Percentiles rank a stretch among this genome's conserved stretches.
phyloP scores from a whole-genome alignment of 2,797 vertebrate genomes.

The Buphagus erythrorhynchus region DNA sequence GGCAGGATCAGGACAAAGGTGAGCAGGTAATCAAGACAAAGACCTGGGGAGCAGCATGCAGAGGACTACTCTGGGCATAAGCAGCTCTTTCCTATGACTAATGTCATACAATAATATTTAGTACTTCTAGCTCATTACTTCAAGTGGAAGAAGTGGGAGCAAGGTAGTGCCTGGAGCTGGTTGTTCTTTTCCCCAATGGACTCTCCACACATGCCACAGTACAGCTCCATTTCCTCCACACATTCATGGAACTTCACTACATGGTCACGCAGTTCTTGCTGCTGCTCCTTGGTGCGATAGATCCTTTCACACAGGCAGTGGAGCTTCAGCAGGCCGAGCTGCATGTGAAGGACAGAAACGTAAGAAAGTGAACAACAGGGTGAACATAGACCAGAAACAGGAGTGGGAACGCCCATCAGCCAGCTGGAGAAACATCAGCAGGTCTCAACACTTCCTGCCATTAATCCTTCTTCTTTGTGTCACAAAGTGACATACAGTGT shows the following conservation, averaged over 20 bases:
- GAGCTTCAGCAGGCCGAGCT: slow-evolving; percentile 91
- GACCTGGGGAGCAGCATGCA: neutral
- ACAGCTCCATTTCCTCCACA: slow-evolving; percentile 97
- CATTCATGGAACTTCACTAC: slow-evolving; percentile 98
- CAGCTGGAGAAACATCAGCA: neutral
- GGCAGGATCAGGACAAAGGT: neutral
- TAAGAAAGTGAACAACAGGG: neutral
- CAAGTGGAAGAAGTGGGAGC: slow-evolving; percentile 97
- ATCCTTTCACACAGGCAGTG: slow-evolving; percentile 93
- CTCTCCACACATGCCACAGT: slow-evolving; percentile 98
- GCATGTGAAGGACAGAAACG: neutral
- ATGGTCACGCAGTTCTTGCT: slow-evolving; percentile 88
- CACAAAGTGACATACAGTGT: neutral
- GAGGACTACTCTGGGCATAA: neutral
- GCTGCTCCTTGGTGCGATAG: slow-evolving; percentile 87
- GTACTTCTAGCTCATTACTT: slow-evolving; percentile 81
- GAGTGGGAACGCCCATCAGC: neutral
- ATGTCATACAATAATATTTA: neutral
- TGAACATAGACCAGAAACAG: neutral
- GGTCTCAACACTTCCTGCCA: neutral
- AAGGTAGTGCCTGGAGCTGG: slow-evolving; percentile 96
- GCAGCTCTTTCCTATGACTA: neutral
- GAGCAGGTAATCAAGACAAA: neutral
- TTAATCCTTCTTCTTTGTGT: neutral
- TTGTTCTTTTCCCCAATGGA: slow-evolving; percentile 96